A percentile compares a stretch with the other conserved stretches of the same genome.
These are phyloP conservation scores for Pseudotriccus pelzelni DNA, from an alignment of 2,797 vertebrate genomes.

Conservation along the genomic window DNA sequence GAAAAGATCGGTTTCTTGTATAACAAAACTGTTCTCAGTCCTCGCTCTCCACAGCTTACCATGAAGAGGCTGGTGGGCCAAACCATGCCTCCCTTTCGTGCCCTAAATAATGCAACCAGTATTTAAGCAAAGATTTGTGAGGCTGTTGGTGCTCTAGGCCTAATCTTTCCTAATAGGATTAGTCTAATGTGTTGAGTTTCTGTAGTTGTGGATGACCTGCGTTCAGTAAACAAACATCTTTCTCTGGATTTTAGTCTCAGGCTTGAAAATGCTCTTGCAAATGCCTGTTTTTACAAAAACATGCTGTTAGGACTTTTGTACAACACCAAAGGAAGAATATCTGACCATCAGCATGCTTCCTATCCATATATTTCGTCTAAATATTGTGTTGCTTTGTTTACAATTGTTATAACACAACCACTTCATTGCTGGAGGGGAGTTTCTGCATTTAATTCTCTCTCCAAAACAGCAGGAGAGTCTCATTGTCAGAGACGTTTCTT, in stretches of 20 bases:
- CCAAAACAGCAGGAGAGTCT: constrained; percentile 9
- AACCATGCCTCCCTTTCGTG: neutral
- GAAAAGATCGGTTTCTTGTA: neutral
- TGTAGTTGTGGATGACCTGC: constrained; percentile 33
- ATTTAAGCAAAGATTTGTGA: constrained; percentile 31
- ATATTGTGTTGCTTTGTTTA: neutral
- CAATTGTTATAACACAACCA: neutral
- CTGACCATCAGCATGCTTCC: neutral
- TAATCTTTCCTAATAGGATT: constrained; percentile 70
- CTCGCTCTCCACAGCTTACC: neutral
- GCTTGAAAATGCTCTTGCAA: neutral
- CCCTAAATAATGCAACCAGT: constrained; percentile 13
- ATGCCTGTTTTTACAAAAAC: neutral
- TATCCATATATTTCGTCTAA: neutral
- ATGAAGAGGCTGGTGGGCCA: neutral
- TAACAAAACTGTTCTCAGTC: neutral
- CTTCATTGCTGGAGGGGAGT: constrained; percentile 7
- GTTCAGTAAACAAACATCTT: constrained; percentile 60
- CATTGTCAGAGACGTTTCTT: neutral
- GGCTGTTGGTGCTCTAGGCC: neutral
- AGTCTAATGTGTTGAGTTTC: constrained; percentile 53
- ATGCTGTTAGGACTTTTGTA: neutral
- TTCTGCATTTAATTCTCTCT: neutral
- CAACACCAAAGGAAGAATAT: neutral
- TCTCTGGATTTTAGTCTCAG: constrained; percentile 44